These are phyloP conservation scores for Aelia acuminata DNA, from an alignment of 2,888 invertebrate genomes.

Conservation along the genomic window DNA sequence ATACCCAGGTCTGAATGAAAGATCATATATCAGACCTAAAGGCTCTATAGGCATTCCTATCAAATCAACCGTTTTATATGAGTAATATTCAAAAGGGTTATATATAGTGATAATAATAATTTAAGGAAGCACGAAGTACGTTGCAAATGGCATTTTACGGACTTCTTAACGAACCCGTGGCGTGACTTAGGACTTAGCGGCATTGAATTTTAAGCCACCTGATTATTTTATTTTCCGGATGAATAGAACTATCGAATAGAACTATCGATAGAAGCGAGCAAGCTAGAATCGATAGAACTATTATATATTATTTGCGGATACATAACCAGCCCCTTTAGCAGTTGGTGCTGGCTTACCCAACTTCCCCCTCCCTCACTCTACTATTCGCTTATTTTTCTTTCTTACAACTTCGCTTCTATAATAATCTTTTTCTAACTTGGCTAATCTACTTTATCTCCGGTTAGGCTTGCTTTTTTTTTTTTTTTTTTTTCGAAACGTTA, in stretches of 20 bases:
- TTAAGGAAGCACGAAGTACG: too few relatives aligned
- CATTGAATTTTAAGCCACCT: too few relatives aligned
- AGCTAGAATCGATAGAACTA: not conserved
- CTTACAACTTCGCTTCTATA: not conserved
- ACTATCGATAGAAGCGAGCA: not conserved
- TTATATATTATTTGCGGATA: slow-evolving; percentile 6
- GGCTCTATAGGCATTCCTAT: too few relatives aligned
- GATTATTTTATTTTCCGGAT: slow-evolving; percentile 9
- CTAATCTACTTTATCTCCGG: slow-evolving; percentile 37
- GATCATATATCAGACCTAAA: too few relatives aligned
- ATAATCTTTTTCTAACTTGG: slow-evolving; percentile 16
- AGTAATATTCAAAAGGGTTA: too few relatives aligned
- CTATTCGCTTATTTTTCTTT: slow-evolving; percentile 10
- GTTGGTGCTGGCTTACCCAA: not conserved
- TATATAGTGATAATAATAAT: too few relatives aligned
- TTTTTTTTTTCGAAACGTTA: not conserved
- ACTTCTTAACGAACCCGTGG: not conserved
- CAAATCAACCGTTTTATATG: too few relatives aligned
- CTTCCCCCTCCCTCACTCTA: not conserved
- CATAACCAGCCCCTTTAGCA: not conserved
- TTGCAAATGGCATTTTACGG: not conserved
- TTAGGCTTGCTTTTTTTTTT: slow-evolving; percentile 2
- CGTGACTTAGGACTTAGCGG: not conserved
- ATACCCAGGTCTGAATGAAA: too few relatives aligned
- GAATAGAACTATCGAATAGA: too few relatives aligned